These are phyloP conservation scores for Drosophila prostipennis DNA, from an alignment of 2,888 invertebrate genomes.

Conservation along the genomic window DNA sequence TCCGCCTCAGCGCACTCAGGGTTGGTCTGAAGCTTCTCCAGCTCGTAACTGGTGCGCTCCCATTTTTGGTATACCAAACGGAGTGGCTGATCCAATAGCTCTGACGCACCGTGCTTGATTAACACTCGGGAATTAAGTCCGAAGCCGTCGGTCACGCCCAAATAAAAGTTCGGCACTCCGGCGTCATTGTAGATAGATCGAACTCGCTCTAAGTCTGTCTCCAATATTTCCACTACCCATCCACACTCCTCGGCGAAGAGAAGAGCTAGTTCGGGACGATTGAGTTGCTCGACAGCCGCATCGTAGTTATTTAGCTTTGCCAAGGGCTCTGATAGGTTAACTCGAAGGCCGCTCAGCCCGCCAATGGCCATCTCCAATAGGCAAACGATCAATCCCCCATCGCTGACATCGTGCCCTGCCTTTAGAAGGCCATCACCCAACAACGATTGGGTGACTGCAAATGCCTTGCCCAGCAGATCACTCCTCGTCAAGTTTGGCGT, in stretches of 20 bases:
- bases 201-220: conserved; percentile 86
- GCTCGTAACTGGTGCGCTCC: conserved; percentile 97
- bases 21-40: conserved; percentile 94
- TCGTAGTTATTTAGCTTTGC: conserved; percentile 60
- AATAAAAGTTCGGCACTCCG: conserved; percentile 87
- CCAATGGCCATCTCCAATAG: conserved; percentile 98
- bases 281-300: conserved; percentile 71
- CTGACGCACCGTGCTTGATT: conserved; percentile 56
- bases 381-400: conserved; percentile 96
- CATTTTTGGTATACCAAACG: conserved; percentile 91
- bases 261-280: conserved; percentile 87
- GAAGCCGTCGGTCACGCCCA: conserved; percentile 88
- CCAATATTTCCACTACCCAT: conserved; percentile 91
- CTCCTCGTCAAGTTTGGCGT: conserved; percentile 92
- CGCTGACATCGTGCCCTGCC: conserved; percentile 98
- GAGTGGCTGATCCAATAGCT: conserved; percentile 87
- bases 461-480: conserved; percentile 89
- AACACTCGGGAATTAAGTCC: conserved; percentile 86
- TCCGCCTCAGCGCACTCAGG: conserved; percentile 92
- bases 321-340: conserved; percentile 86
- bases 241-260: conserved; percentile 95
- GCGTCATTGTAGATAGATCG: conserved; percentile 86
- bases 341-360: conserved; percentile 91
- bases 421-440: conserved; percentile 86
- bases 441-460: conserved; percentile 93